Conservation (phyloP, 2,113 vertebrate genomes). For the Gavialis gangeticus region DNA sequence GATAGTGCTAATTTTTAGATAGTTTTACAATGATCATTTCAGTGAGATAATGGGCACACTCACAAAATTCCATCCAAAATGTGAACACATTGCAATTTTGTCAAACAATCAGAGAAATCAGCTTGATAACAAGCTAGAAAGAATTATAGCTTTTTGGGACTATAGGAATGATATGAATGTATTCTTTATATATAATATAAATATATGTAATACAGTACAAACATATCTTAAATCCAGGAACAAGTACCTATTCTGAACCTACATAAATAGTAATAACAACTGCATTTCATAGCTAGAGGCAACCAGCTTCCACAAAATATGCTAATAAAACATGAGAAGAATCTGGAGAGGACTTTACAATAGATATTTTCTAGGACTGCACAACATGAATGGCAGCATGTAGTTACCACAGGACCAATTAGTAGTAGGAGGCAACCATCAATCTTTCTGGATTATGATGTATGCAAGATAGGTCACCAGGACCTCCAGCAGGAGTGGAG, state of each 20-base stretch:
- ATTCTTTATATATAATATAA: neutral
- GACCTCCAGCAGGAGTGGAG: too few relatives aligned
- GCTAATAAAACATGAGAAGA: conserved; percentile 20
- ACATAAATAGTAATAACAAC: neutral
- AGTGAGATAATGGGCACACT: neutral
- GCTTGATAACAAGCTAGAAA: neutral
- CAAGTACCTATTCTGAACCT: conserved; percentile 16
- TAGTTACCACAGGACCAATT: neutral
- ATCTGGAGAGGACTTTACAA: neutral
- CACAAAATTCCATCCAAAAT: neutral
- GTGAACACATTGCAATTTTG: neutral
- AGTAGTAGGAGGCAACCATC: neutral
- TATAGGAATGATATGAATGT: conserved; percentile 9
- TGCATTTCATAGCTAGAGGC: conserved; percentile 11
- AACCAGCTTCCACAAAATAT: neutral
- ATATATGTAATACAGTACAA: neutral
- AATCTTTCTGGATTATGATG: too few relatives aligned
- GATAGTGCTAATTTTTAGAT: neutral
- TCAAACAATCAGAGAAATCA: neutral
- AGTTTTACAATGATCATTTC: neutral
- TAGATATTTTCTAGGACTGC: conserved; percentile 18
- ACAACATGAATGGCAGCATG: neutral
- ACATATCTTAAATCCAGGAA: conserved; percentile 44
- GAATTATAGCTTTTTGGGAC: neutral
- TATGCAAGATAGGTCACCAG: too few relatives aligned